Evolutionary conservation across 2,113 vertebrate species (phyloP).

Genomic region (Python bivittatus): DNA sequence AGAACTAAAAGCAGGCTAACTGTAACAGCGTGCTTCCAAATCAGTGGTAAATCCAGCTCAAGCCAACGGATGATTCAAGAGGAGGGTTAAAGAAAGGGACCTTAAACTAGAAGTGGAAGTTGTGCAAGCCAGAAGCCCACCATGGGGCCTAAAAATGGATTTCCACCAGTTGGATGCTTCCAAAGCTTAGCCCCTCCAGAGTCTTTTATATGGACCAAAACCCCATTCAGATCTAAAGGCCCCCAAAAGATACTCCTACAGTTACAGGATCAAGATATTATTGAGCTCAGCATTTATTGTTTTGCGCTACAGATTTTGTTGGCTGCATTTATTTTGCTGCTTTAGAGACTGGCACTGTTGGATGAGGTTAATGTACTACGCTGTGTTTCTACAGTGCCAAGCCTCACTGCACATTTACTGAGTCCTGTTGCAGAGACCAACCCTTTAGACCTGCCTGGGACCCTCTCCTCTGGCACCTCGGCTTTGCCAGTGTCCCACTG

Average conservation of each 20-base stretch:
- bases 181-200: background rate
- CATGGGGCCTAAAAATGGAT: background rate
- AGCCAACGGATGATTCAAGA: too few species aligned
- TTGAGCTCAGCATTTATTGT: background rate
- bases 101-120: background rate
- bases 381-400: background rate
- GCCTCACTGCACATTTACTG: background rate
- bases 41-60: background rate
- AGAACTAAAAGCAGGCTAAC: background rate
- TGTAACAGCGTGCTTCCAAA: background rate
- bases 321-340: background rate
- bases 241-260: background rate
- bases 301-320: background rate
- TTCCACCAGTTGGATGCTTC: background rate
- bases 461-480: background rate
- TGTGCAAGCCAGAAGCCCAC: background rate
- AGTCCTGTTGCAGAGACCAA: background rate
- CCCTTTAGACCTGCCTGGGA: background rate
- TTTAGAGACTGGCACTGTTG: background rate
- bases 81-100: background rate
- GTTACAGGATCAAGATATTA: background rate
- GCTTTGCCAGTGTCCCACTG: background rate
- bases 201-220: background rate
- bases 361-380: background rate
- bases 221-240: background rate